phyloP scores from a whole-genome alignment of 2,113 vertebrate genomes.

The Sclerurus mexicanus region DNA sequence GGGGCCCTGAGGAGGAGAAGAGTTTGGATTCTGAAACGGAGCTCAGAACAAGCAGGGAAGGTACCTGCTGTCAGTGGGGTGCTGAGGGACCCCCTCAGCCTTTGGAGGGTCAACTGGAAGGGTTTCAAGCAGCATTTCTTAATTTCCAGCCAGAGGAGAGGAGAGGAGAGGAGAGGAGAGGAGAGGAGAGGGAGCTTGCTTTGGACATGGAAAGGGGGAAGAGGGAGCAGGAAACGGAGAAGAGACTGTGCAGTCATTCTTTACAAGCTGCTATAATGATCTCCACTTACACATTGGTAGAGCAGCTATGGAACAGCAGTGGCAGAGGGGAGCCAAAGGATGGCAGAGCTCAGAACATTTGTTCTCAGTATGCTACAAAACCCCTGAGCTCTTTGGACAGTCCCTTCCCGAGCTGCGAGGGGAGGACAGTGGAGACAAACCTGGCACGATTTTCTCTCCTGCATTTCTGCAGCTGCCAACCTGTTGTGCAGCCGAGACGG shows the following conservation, averaged over 20 bases:
- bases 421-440: background rate
- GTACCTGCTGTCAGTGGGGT: background rate
- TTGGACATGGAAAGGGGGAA: background rate
- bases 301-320: background rate
- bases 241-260: background rate
- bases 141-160: background rate
- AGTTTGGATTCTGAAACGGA: background rate
- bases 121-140: background rate
- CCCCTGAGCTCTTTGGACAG: background rate
- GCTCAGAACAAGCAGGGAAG: background rate
- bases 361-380: background rate
- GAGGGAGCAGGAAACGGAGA: background rate
- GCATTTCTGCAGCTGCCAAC: background rate
- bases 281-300: background rate
- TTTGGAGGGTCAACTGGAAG: background rate
- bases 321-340: background rate
- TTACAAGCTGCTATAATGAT: background rate
- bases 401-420: background rate
- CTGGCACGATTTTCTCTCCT: background rate
- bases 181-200: background rate
- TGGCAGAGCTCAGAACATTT: background rate
- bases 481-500: background rate
- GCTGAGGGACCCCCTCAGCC: background rate
- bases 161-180: background rate
- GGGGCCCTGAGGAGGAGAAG: constrained; percentile 35